Conservation (phyloP, 2,113 vertebrate genomes). For the Poecile atricapillus region DNA sequence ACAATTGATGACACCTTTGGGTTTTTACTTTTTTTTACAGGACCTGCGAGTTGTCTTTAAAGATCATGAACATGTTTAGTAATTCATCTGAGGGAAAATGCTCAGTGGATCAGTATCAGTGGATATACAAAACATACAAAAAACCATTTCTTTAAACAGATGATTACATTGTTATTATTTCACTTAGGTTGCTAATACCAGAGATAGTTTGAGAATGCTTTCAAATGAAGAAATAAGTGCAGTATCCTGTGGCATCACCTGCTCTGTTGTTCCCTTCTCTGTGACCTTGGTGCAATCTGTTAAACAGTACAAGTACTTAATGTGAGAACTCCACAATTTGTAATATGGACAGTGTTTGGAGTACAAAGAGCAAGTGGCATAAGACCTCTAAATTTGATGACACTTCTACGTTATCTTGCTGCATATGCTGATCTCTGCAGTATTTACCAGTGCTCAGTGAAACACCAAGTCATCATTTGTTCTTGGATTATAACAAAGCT, state of each 20-base stretch:
- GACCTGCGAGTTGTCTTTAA: background rate
- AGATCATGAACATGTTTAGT: conserved; percentile 37
- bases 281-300: conserved; percentile 26
- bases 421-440: conserved; percentile 56
- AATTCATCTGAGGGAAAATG: background rate
- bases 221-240: conserved; percentile 27
- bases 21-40: background rate
- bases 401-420: conserved; percentile 47
- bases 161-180: conserved; percentile 48
- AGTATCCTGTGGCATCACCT: conserved; percentile 58
- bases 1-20: background rate
- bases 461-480: background rate
- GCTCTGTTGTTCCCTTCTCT: conserved; percentile 55
- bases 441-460: background rate
- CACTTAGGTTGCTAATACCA: conserved; percentile 38
- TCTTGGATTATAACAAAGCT: conserved; percentile 30
- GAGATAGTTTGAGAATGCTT: background rate
- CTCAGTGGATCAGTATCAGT: background rate
- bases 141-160: conserved; percentile 36
- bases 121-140: conserved; percentile 17
- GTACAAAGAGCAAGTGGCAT: conserved; percentile 50
- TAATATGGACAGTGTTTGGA: conserved; percentile 63
- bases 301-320: conserved; percentile 6
- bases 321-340: background rate
- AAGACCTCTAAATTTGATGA: conserved; percentile 64